phyloP scores from a whole-genome alignment of 2,888 invertebrate genomes.

The Herminia tarsipennalis region DNA sequence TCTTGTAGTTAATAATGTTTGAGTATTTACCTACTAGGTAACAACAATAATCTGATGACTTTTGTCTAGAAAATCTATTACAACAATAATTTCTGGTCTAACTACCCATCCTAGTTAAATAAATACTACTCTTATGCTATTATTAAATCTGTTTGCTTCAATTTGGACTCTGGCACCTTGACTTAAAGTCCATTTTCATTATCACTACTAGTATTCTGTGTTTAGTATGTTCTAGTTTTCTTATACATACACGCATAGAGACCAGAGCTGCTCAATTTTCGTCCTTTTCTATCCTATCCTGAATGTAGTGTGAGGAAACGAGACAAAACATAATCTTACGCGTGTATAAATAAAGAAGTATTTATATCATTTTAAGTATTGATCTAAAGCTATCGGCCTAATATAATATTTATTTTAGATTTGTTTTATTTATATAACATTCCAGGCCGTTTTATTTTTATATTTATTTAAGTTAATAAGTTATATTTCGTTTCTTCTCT shows the following conservation, averaged over 20 bases:
- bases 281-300: too few species aligned
- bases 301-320: too few species aligned
- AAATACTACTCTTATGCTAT: slow-evolving; percentile 9
- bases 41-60: too few species aligned
- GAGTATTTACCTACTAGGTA: too few species aligned
- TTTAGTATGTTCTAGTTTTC: too few species aligned
- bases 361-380: slow-evolving; percentile 18
- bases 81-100: slow-evolving; percentile 28
- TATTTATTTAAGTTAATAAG: slow-evolving; percentile 32
- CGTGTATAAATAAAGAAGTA: too few species aligned
- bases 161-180: slow-evolving; percentile 11
- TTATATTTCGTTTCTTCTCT: slow-evolving; percentile 18
- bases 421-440: slow-evolving; percentile 47
- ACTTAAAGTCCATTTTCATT: slow-evolving; percentile 21
- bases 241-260: too few species aligned
- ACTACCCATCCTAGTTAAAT: slow-evolving; percentile 26
- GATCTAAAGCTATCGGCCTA: slow-evolving; percentile 7
- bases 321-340: too few species aligned
- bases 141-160: slow-evolving; percentile 12
- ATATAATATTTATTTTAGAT: slow-evolving; percentile 38
- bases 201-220: slow-evolving; percentile 6
- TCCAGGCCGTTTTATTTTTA: slow-evolving; percentile 45
- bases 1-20: too few species aligned
- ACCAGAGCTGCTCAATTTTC: too few species aligned
- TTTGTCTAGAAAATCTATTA: background rate